Conservation (phyloP, 2,113 vertebrate species). For the Festucalex cinctus region DNA sequence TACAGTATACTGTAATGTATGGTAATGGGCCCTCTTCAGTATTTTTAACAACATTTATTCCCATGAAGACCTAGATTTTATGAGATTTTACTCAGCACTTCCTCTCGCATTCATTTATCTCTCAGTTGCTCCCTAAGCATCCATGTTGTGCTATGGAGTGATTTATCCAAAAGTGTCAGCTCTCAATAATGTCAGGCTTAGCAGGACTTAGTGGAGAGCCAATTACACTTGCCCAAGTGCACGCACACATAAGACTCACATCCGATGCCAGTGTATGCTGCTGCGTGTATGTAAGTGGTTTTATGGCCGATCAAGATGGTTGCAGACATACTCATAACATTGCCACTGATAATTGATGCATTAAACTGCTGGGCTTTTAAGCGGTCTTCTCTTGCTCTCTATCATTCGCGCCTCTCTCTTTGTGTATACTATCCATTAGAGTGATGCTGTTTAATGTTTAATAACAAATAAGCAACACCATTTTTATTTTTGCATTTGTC, state of each 20-base stretch:
- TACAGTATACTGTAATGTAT: constrained; percentile 16
- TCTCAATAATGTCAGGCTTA: constrained; percentile 32
- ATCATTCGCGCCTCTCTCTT: neutral
- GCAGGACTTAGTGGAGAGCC: constrained; percentile 23
- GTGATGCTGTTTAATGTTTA: constrained; percentile 40
- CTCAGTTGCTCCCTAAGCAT: constrained; percentile 7
- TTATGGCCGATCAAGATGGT: constrained; percentile 32
- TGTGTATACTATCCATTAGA: constrained; percentile 25
- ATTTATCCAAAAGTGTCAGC: constrained; percentile 35
- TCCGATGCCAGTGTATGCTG: neutral
- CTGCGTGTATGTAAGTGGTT: constrained; percentile 36
- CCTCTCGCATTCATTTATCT: constrained; percentile 1
- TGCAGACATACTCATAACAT: constrained; percentile 31
- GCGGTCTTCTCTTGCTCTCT: constrained; percentile 13
- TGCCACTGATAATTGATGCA: constrained; percentile 21
- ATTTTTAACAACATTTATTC: constrained; percentile 27
- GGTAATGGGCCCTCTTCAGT: constrained; percentile 22
- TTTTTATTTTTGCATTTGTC: neutral
- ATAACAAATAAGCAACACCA: constrained; percentile 33
- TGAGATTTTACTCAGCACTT: constrained; percentile 18
- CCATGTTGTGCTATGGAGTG: constrained; percentile 5
- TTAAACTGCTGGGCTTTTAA: constrained; percentile 45
- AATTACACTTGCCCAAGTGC: constrained; percentile 5
- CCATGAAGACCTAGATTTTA: constrained; percentile 16
- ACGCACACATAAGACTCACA: constrained; percentile 1